A percentile compares a stretch with the other conserved stretches of the same genome.
These are phyloP conservation scores for Flexamia atlantica DNA, from an alignment of 2,888 invertebrate genomes.

Conservation along the genomic window DNA sequence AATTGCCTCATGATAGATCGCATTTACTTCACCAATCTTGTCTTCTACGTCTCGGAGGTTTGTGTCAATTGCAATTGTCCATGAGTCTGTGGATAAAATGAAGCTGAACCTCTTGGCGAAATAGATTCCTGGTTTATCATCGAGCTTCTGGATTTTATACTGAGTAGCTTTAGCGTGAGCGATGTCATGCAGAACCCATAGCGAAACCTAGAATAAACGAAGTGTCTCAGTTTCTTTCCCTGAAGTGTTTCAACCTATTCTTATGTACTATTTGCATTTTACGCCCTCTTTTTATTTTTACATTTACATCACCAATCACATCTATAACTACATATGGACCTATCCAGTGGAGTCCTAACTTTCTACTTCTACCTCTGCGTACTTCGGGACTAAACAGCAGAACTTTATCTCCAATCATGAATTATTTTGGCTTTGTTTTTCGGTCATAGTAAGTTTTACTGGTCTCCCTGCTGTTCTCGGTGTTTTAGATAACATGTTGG, in stretches of 20 bases:
- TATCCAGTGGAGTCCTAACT: slow-evolving; percentile 1
- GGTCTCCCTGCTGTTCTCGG: not conserved
- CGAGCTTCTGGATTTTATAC: slow-evolving; percentile 14
- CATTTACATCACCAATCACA: slow-evolving; percentile 19
- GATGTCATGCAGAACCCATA: not conserved
- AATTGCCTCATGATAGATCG: not conserved
- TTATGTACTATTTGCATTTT: not conserved
- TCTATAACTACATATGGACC: slow-evolving; percentile 1
- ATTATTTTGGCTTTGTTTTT: not conserved
- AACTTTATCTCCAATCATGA: not conserved
- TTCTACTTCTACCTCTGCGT: slow-evolving; percentile 1
- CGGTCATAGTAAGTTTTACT: slow-evolving; percentile 36
- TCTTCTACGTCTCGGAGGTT: not conserved
- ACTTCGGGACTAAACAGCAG: not conserved
- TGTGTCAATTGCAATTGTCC: slow-evolving; percentile 35
- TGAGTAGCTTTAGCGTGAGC: too few species aligned
- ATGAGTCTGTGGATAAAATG: not conserved
- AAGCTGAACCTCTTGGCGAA: slow-evolving; percentile 30
- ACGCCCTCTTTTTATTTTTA: slow-evolving; percentile 7
- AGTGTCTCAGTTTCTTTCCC: slow-evolving; percentile 9
- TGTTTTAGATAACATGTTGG: not conserved
- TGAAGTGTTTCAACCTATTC: slow-evolving; percentile 37
- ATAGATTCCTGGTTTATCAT: slow-evolving; percentile 28
- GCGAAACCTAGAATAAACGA: not conserved
- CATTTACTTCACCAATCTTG: slow-evolving; percentile 63